Conservation (phyloP, 2,113 vertebrate genomes). For the Pavo muticus region DNA sequence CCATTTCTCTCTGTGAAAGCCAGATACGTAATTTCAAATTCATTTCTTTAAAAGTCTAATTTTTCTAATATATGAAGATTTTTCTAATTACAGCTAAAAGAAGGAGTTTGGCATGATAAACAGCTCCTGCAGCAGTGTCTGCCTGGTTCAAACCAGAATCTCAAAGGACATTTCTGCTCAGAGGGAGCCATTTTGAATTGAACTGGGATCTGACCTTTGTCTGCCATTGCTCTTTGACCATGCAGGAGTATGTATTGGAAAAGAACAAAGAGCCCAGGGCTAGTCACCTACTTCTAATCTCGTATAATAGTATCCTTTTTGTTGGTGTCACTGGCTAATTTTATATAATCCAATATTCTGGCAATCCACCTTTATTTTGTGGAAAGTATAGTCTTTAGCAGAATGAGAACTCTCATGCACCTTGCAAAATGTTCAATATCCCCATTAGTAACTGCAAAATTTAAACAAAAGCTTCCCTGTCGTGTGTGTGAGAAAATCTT, state of each 20-base stretch:
- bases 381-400: background rate
- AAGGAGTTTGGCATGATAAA: background rate
- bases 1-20: background rate
- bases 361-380: background rate
- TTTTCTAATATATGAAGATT: background rate
- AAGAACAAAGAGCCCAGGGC: background rate
- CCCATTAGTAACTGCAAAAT: background rate
- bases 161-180: background rate
- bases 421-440: background rate
- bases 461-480: background rate
- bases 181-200: background rate
- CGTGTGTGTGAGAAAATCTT: background rate
- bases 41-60: fast-evolving
- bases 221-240: background rate
- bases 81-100: background rate
- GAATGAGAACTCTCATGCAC: background rate
- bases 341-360: background rate
- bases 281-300: background rate
- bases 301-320: background rate
- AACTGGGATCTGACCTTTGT: background rate
- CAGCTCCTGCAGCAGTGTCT: background rate
- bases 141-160: background rate
- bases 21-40: fast-evolving
- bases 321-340: background rate
- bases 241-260: background rate